Conservation (phyloP, 2,113 vertebrate species). For the Oceanodroma tethys region DNA sequence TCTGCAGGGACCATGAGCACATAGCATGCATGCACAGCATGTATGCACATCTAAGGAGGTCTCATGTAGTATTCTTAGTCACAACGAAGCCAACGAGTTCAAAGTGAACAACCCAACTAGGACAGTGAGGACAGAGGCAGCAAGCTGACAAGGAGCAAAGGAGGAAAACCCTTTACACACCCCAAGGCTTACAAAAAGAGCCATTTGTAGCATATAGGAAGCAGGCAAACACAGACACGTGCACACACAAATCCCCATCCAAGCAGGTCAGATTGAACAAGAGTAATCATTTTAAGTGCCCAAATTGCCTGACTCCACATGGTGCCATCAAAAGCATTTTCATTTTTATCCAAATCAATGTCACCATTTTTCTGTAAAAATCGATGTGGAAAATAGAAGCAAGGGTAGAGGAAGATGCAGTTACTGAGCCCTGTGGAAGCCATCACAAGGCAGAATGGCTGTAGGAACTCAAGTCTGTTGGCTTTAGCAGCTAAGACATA, state of each 20-base stretch:
- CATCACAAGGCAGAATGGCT: background rate
- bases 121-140: background rate
- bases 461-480: background rate
- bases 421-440: background rate
- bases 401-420: background rate
- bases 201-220: background rate
- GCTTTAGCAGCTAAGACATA: background rate
- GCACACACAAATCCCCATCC: background rate
- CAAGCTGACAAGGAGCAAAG: background rate
- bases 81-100: background rate
- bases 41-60: background rate
- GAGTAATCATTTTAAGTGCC: constrained; percentile 17
- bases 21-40: background rate
- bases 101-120: background rate
- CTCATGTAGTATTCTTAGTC: background rate
- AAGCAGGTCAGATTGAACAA: background rate
- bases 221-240: background rate
- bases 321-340: constrained; percentile 43
- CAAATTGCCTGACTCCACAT: constrained; percentile 23
- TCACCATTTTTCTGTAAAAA: constrained; percentile 31
- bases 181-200: background rate
- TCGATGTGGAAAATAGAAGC: background rate
- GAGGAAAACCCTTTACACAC: background rate
- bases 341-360: constrained; percentile 53
- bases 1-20: background rate